A percentile compares a stretch with the other conserved stretches of the same genome.
phyloP scores from a whole-genome alignment of 2,888 invertebrate genomes.

The Bursaphelenchus okinawaensis region DNA sequence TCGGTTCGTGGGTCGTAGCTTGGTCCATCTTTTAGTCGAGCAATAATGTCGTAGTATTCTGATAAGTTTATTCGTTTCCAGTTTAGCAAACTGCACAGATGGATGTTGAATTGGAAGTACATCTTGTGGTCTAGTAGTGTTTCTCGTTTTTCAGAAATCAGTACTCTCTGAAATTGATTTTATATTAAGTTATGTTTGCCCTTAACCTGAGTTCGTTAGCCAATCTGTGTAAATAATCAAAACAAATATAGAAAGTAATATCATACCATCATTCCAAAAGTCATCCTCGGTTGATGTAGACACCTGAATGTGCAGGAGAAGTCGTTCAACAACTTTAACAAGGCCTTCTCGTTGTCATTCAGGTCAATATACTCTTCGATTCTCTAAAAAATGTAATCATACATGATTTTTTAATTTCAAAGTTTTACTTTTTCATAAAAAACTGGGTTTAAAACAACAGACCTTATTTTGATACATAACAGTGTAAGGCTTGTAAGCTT shows the following conservation, averaged over 20 bases:
- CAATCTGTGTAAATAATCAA: no score
- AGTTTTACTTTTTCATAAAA: background rate
- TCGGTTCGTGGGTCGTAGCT: conserved; percentile 8
- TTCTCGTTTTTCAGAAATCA: conserved; percentile 5
- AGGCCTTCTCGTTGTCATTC: conserved; percentile 10
- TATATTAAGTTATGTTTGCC: no score
- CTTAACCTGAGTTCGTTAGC: no score
- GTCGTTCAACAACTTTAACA: conserved; percentile 7
- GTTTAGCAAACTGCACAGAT: conserved; percentile 6
- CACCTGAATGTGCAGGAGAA: conserved; percentile 3
- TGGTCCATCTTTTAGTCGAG: conserved; percentile 1
- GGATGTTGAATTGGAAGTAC: conserved; percentile 8
- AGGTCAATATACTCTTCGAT: conserved; percentile 6
- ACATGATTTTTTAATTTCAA: background rate
- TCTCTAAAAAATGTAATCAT: conserved; percentile 1
- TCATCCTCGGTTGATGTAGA: background rate
- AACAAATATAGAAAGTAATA: background rate
- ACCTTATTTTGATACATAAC: background rate
- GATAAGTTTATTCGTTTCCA: background rate
- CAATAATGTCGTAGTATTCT: conserved; percentile 7
- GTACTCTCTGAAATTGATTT: background rate
- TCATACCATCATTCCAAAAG: conserved; percentile 1
- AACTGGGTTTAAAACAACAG: background rate
- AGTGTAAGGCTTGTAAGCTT: background rate
- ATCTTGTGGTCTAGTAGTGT: background rate